A percentile compares a stretch with the other conserved stretches of the same genome.
Conservation (phyloP, 2,888 invertebrate genomes). For the Hyppa rectilinea region DNA sequence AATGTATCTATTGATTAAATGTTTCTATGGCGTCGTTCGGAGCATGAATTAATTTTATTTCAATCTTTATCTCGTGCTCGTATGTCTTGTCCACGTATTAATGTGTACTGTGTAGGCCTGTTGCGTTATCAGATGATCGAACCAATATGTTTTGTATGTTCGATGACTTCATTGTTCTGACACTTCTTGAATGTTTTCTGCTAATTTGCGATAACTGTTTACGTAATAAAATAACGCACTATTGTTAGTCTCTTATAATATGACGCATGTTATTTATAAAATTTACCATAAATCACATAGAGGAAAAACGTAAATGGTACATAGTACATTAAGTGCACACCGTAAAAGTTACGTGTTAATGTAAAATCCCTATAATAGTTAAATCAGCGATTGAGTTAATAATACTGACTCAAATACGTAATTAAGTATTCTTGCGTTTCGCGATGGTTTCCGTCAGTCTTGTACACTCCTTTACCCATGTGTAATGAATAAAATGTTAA, state of each 20-base stretch:
- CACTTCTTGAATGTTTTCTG: slow-evolving; percentile 23
- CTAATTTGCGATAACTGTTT: slow-evolving; percentile 7
- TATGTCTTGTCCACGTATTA: slow-evolving; percentile 17
- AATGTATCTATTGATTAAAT: slow-evolving; percentile 12
- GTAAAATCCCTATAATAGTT: slow-evolving; percentile 18
- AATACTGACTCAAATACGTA: slow-evolving; percentile 18
- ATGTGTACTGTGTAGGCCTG: slow-evolving; percentile 19
- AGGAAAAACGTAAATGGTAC: not conserved
- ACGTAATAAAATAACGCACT: slow-evolving; percentile 1
- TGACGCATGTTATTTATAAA: slow-evolving; percentile 20
- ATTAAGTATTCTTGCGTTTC: slow-evolving; percentile 21
- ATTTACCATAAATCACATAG: not conserved
- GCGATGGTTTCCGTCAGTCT: slow-evolving; percentile 1
- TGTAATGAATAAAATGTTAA: not conserved
- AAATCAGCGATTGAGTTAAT: slow-evolving; percentile 3
- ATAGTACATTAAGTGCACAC: too few relatives aligned
- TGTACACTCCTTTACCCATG: not conserved
- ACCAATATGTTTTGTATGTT: slow-evolving; percentile 18
- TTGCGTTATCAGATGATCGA: slow-evolving; percentile 13
- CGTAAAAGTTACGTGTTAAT: slow-evolving; percentile 4
- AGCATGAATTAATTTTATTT: slow-evolving; percentile 16
- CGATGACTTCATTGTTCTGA: slow-evolving; percentile 19
- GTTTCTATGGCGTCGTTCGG: slow-evolving; percentile 1
- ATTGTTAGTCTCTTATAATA: slow-evolving; percentile 2
- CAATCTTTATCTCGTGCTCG: slow-evolving; percentile 31